Conservation (phyloP, 2,888 invertebrate genomes). For the Branchellion lobata region DNA sequence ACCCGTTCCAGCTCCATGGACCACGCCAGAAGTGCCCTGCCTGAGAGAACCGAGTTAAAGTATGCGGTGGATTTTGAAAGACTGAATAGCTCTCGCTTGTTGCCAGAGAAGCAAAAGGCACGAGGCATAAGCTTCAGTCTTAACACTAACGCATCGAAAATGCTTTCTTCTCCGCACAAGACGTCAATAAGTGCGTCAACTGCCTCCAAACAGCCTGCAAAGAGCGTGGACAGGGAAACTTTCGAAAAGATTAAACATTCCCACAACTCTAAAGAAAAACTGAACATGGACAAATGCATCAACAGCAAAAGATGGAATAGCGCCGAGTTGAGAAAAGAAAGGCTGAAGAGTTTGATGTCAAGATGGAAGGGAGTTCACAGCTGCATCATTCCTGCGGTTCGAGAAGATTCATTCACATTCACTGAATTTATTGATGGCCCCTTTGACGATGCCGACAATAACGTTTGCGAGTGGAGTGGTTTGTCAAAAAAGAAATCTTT, state of each 20-base stretch:
- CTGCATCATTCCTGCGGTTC: not conserved
- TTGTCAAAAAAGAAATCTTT: not conserved
- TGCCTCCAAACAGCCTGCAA: not conserved
- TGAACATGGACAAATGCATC: not conserved
- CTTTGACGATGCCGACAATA: constrained; percentile 27
- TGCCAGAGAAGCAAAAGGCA: not conserved
- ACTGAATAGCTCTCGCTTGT: not conserved
- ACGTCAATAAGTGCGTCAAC: not conserved
- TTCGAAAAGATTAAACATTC: not conserved
- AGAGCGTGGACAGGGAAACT: not conserved
- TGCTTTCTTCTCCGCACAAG: not conserved
- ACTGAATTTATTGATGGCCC: constrained; percentile 46
- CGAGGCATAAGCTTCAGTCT: no score
- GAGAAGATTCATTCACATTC: constrained; percentile 42
- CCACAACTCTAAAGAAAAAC: no score
- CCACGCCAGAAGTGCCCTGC: no score
- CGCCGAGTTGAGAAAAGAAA: not conserved
- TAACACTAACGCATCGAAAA: not conserved
- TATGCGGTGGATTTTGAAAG: not conserved
- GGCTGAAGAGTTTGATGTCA: not conserved
- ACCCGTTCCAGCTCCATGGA: not conserved
- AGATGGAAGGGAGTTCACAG: constrained; percentile 6
- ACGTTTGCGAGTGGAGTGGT: not conserved
- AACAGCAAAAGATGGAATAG: not conserved
- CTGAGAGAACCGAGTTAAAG: not conserved